These are phyloP conservation scores for Caenorhabditis tropicalis DNA, from an alignment of 1,140 invertebrate genomes.

Conservation along the genomic window DNA sequence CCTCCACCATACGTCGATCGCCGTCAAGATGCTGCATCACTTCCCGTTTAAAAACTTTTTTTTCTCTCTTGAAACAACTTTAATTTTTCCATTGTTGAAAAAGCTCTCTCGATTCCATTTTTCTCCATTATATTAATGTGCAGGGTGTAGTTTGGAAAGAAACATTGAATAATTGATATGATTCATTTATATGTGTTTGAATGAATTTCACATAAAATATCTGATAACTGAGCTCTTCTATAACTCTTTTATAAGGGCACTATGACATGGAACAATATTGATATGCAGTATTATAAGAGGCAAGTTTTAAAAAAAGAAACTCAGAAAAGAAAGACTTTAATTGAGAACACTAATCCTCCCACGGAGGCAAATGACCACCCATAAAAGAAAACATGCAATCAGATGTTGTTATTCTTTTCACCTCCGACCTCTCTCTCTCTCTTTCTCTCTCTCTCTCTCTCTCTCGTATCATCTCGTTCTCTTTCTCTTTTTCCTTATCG, in stretches of 20 bases:
- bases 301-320: no score
- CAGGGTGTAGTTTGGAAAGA: neutral
- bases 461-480: neutral
- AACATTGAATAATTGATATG: neutral
- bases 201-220: neutral
- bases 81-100: constrained; percentile 36
- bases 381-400: neutral
- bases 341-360: no score
- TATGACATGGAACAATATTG: no score
- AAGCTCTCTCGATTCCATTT: neutral
- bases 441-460: no score
- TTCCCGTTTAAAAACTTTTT: neutral
- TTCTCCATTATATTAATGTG: neutral
- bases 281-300: no score
- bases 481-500: neutral
- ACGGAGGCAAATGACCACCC: neutral
- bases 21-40: neutral
- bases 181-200: neutral
- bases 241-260: neutral
- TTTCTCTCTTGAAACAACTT: neutral
- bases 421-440: neutral
- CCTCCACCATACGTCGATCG: constrained; percentile 32
- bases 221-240: neutral
- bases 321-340: no score
- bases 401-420: constrained; percentile 2